Evolutionary conservation across 2,113 vertebrate genomes (phyloP).

Genomic region (Vulpes vulpes): DNA sequence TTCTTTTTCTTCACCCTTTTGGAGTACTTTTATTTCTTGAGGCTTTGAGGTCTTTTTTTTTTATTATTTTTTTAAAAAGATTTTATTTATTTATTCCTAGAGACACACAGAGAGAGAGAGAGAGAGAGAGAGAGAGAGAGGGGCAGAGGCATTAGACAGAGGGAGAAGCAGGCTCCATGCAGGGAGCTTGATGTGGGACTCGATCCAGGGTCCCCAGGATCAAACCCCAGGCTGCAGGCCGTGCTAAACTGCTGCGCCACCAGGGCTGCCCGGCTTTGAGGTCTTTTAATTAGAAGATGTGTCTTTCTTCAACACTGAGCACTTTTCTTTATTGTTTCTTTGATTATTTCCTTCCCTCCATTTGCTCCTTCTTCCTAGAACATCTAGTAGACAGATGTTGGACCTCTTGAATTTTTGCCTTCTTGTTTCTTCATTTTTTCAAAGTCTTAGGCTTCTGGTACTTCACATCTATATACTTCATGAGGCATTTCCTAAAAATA

Average conservation of each 20-base stretch:
- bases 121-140: too few species aligned
- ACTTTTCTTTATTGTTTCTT: background rate
- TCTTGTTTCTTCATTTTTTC: slow-evolving; percentile 27
- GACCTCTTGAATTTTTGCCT: background rate
- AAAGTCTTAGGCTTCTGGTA: background rate
- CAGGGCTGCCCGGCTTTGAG: background rate
- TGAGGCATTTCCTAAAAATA: background rate
- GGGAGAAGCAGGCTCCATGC: too few species aligned
- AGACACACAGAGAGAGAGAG: too few species aligned
- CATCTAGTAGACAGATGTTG: background rate
- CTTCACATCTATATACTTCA: background rate
- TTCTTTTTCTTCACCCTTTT: background rate
- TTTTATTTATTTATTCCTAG: too few species aligned
- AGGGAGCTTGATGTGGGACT: too few species aligned
- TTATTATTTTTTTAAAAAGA: too few species aligned
- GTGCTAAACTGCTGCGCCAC: too few species aligned
- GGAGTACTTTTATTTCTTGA: background rate
- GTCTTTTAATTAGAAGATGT: slow-evolving; percentile 4
- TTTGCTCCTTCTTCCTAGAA: background rate
- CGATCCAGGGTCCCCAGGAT: too few species aligned
- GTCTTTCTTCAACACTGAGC: background rate
- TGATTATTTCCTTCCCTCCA: background rate
- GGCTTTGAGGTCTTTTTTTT: too few species aligned
- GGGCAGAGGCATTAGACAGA: too few species aligned
- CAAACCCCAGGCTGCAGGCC: too few species aligned